Conservation (phyloP, 2,797 vertebrate genomes). For the Arctocebus calabarensis region DNA sequence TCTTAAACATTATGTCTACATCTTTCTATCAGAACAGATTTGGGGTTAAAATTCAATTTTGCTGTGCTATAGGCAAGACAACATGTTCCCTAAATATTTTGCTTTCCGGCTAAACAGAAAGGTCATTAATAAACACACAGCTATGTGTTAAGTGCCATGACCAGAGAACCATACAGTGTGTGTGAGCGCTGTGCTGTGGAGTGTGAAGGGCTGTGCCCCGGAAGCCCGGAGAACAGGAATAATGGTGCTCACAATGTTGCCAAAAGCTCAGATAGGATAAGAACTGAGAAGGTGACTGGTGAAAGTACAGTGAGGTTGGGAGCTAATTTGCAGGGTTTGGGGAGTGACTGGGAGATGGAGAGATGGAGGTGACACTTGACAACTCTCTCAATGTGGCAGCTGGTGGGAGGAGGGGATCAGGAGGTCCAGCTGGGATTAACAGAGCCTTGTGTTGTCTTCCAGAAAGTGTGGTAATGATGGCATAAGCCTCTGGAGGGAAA, state of each 20-base stretch:
- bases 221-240: not conserved
- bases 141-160: not conserved
- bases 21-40: slow-evolving; percentile 35
- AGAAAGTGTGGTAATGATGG: not conserved
- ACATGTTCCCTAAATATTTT: not conserved
- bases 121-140: not conserved
- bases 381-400: not conserved
- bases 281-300: not conserved
- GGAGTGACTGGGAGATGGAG: not conserved
- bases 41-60: slow-evolving; percentile 35
- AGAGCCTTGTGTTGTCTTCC: not conserved
- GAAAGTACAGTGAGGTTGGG: not conserved
- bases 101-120: not conserved
- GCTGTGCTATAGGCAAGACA: not conserved
- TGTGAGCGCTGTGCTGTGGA: not conserved
- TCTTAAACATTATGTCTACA: not conserved
- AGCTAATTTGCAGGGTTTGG: not conserved
- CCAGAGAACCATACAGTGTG: not conserved
- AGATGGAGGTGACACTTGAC: not conserved
- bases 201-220: not conserved
- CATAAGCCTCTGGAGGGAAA: not conserved
- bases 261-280: not conserved
- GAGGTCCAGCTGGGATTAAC: not conserved
- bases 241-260: not conserved
- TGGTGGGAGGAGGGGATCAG: not conserved